These are phyloP conservation scores for Ephestia elutella DNA, from an alignment of 1,140 invertebrate genomes.

Conservation along the genomic window DNA sequence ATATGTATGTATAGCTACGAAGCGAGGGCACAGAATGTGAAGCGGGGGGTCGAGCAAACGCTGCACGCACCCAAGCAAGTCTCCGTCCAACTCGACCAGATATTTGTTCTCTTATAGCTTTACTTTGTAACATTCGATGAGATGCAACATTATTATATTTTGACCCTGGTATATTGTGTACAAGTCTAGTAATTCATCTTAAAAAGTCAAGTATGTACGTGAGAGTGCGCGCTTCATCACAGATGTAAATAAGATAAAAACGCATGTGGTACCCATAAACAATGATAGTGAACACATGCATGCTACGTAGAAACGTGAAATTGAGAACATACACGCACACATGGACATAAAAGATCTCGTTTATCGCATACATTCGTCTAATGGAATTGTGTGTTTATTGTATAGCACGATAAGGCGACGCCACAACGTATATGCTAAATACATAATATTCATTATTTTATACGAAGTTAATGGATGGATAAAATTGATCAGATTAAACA, in stretches of 20 bases:
- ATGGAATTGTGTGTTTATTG: background rate
- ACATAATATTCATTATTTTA: background rate
- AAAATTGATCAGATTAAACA: conserved; percentile 57
- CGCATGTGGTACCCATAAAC: background rate
- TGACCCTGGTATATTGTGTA: no score
- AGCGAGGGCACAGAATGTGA: conserved; percentile 54
- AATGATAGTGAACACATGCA: no score
- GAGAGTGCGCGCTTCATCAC: background rate
- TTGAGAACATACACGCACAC: background rate
- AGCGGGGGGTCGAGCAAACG: conserved; percentile 52
- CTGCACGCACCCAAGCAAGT: conserved; percentile 56
- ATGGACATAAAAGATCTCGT: background rate
- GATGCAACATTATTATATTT: conserved; percentile 34
- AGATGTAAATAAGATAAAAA: background rate
- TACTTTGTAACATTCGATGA: conserved; percentile 14
- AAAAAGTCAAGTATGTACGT: background rate
- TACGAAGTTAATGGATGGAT: conserved; percentile 15
- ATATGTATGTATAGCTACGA: conserved; percentile 65
- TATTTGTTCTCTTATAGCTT: conserved; percentile 37
- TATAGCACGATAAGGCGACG: no score
- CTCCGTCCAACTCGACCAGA: conserved; percentile 51
- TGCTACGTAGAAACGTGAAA: conserved; percentile 1
- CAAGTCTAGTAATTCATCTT: background rate
- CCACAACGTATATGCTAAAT: no score
- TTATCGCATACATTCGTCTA: background rate